These are phyloP conservation scores for Fopius arisanus DNA, from an alignment of 1,140 invertebrate genomes.

Conservation along the genomic window DNA sequence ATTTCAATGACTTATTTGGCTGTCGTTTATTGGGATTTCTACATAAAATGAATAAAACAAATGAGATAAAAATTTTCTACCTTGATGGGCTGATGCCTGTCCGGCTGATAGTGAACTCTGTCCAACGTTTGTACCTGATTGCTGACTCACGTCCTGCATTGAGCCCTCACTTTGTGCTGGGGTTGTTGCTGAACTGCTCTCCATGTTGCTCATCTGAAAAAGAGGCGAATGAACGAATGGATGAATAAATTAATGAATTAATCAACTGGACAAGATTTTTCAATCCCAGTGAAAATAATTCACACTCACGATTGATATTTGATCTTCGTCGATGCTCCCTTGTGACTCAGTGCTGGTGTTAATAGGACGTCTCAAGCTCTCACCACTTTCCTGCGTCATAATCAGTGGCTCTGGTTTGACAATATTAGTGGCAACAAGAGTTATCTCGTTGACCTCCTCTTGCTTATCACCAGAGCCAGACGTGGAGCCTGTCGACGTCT, in stretches of 20 bases:
- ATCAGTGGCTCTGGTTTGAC: constrained; percentile 64
- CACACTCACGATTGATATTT: constrained; percentile 60
- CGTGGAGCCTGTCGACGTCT: constrained; percentile 74
- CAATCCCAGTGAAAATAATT: too few relatives aligned
- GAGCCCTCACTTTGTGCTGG: constrained; percentile 56
- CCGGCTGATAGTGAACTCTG: constrained; percentile 51
- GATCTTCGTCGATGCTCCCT: constrained; percentile 64
- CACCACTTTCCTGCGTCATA: constrained; percentile 50
- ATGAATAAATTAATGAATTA: too few relatives aligned
- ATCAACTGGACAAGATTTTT: too few relatives aligned
- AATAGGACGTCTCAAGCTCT: constrained; percentile 51
- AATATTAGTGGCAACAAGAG: constrained; percentile 62
- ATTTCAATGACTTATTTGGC: background rate
- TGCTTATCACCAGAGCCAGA: constrained; percentile 68
- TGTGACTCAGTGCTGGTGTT: constrained; percentile 61
- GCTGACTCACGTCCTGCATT: constrained; percentile 58
- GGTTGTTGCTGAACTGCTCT: constrained; percentile 54
- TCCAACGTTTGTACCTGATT: constrained; percentile 48
- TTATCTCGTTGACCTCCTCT: constrained; percentile 66
- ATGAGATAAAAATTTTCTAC: constrained; percentile 43
- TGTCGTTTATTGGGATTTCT: background rate
- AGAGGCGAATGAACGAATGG: constrained; percentile 23
- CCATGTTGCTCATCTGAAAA: constrained; percentile 60
- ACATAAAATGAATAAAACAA: background rate
- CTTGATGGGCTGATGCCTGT: constrained; percentile 57